Evolutionary conservation across 1,140 invertebrate genomes (phyloP).

Genomic region (Drosophila elegans): DNA sequence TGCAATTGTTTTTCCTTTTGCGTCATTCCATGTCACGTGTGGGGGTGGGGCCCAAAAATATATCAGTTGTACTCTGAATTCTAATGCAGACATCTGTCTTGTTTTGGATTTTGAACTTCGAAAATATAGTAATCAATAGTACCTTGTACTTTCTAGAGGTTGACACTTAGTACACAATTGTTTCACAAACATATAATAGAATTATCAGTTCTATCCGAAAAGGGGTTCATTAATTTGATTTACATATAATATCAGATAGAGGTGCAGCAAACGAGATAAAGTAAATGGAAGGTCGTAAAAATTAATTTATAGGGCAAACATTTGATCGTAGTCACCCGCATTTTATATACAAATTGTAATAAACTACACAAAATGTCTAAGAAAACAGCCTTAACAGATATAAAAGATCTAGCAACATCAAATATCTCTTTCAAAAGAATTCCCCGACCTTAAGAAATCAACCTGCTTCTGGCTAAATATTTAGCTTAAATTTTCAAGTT

Average conservation of each 20-base stretch:
- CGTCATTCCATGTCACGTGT: conserved; percentile 62
- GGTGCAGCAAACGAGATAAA: conserved; percentile 9
- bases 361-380: no score
- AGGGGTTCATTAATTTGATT: conserved; percentile 2
- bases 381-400: no score
- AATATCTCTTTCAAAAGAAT: not conserved
- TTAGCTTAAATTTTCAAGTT: conserved; percentile 2
- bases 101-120: conserved; percentile 26
- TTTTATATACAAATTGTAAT: no score
- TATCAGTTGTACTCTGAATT: conserved; percentile 1
- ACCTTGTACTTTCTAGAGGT: conserved; percentile 3
- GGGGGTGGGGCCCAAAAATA: conserved; percentile 48
- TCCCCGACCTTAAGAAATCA: not conserved
- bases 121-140: conserved; percentile 7
- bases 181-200: not conserved
- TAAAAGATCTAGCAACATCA: not conserved
- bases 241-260: conserved; percentile 14
- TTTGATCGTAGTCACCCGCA: no score
- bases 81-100: conserved; percentile 7
- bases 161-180: not conserved
- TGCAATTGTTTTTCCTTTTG: conserved; percentile 49
- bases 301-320: conserved; percentile 8
- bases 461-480: conserved; percentile 11
- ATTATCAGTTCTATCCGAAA: conserved; percentile 1
- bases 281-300: conserved; percentile 17